Evolutionary conservation across 2,797 vertebrate species (phyloP).

Genomic region (Labroides dimidiatus): DNA sequence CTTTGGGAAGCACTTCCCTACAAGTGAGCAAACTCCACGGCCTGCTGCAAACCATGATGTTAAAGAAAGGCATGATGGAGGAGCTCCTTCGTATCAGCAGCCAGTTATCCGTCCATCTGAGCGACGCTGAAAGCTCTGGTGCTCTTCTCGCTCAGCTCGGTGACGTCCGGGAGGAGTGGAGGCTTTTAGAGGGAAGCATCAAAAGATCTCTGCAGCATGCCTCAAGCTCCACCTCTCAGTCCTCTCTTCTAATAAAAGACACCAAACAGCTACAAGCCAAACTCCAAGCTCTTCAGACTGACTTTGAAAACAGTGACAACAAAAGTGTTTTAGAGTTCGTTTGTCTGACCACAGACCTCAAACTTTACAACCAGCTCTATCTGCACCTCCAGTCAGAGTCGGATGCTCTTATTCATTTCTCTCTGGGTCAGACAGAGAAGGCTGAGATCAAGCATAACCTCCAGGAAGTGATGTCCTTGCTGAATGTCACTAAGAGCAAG

Average conservation of each 20-base stretch:
- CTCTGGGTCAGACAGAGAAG: constrained; percentile 87
- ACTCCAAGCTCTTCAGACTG: constrained; percentile 73
- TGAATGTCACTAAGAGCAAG: constrained; percentile 75
- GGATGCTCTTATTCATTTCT: constrained; percentile 84
- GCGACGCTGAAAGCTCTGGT: constrained; percentile 85
- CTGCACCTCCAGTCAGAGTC: constrained; percentile 79
- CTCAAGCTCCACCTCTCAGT: constrained; percentile 77
- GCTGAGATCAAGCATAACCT: constrained; percentile 78
- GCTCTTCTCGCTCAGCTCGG: constrained; percentile 85
- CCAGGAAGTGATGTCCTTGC: constrained; percentile 78
- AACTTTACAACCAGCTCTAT: constrained; percentile 80
- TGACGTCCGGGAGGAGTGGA: constrained; percentile 87
- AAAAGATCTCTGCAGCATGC: constrained; percentile 83
- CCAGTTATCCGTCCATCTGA: constrained; percentile 81
- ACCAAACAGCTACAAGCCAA: constrained; percentile 72
- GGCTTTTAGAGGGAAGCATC: constrained; percentile 80
- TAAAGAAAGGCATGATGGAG: constrained; percentile 81
- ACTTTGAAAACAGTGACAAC: constrained; percentile 43
- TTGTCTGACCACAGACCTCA: constrained; percentile 79
- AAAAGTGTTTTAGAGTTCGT: constrained; percentile 58
- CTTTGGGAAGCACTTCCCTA: constrained; percentile 79
- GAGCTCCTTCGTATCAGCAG: constrained; percentile 80
- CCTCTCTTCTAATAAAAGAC: constrained; percentile 77
- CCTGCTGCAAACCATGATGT: constrained; percentile 78
- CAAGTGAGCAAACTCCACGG: constrained; percentile 83